Evolutionary conservation across 2,888 invertebrate genomes (phyloP), one percentile per base, ranked within the genome.

Genomic region (Saturnia japonica): DNA sequence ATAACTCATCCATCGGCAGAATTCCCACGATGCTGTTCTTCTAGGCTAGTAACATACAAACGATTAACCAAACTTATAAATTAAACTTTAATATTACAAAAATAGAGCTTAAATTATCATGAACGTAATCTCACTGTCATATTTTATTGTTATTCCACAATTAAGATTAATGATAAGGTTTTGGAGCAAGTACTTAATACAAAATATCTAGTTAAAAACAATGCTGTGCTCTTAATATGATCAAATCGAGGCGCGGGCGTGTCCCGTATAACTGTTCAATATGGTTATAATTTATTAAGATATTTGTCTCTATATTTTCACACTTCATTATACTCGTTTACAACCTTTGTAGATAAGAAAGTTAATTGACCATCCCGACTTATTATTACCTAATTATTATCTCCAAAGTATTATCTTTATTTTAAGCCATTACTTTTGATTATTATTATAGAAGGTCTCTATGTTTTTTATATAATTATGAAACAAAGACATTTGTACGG

Each of bases 131-230:
- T 87, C 83, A 78, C 78, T 85, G 88, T 88, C 88, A 92, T 92
- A 93, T 92, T 92, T 93, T 93, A 93, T 93, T 92, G 91, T 92
- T 91, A 93, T 92, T 92, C 91, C 80, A 88, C 93, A 93, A 94
- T 94, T 93, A 93, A 93, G 93, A 94, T 94, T 92, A 91, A 93
- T 93, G 93, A 94, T 94, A 93, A 93, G 88, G 88, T 87, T 91
- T 88, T 87, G 87, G 88, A 89, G 86, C 92, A 92, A 93, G 93
- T 92, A 91, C 92, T 93, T 92, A 93, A 92, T 93, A 88, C 91
- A 69, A 90, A 91, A 91, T 88, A 91, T 90, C 91, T 89, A 88
- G 90, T 92, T 91, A 88, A 88, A 91, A 81, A 77, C 79, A 85
- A 84, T 81, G 77, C 85, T 84, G 85, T 85, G 84, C 76, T 78